Conservation (phyloP, 1,140 invertebrate species). For the Sitobion miscanthi region DNA sequence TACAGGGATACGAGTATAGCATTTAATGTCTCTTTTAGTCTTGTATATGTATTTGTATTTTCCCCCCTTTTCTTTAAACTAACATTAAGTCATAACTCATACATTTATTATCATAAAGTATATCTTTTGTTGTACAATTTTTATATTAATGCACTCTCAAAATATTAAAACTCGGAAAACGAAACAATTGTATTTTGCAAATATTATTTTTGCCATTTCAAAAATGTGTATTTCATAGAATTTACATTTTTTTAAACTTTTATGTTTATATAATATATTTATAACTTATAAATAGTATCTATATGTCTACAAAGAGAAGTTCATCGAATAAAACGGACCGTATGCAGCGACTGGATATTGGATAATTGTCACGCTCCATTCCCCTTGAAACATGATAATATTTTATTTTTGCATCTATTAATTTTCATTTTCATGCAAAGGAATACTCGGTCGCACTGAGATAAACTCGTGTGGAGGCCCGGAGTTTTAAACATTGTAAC, state of each 20-base stretch:
- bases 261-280: not conserved
- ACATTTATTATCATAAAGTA: conserved; percentile 31
- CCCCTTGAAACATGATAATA: not conserved
- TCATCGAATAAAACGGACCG: not conserved
- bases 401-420: not conserved
- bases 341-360: not conserved
- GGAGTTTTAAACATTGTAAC: not conserved
- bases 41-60: conserved; percentile 1
- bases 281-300: not conserved
- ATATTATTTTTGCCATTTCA: not conserved
- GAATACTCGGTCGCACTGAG: not conserved
- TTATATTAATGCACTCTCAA: conserved; percentile 28
- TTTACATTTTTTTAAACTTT: not conserved
- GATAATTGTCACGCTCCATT: not conserved
- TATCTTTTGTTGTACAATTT: not conserved
- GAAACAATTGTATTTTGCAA: not conserved
- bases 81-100: conserved; percentile 42
- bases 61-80: not conserved
- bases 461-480: not conserved
- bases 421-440: not conserved
- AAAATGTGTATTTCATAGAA: not conserved
- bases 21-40: not conserved
- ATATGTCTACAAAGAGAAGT: not conserved
- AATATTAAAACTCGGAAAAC: conserved; percentile 22
- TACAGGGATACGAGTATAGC: not conserved